phyloP scores from a whole-genome alignment of 2,113 vertebrate genomes.

The Scatophagus argus region DNA sequence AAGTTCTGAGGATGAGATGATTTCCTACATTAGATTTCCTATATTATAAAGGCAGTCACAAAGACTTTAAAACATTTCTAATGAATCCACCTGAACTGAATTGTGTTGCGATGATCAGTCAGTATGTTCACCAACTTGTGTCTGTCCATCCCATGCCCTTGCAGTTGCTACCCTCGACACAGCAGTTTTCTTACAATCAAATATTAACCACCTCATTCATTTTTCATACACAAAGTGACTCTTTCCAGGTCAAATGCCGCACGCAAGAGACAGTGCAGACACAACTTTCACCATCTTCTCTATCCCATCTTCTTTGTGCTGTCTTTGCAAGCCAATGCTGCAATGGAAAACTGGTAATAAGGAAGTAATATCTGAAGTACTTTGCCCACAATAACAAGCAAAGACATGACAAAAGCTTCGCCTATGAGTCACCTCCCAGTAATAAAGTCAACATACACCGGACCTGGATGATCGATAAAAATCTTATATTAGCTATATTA shows the following conservation, averaged over 20 bases:
- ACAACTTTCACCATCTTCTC: constrained; percentile 10
- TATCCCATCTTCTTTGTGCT: background rate
- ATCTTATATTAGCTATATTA: background rate
- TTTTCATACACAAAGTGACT: constrained; percentile 55
- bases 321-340: background rate
- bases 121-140: background rate
- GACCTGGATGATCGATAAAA: background rate
- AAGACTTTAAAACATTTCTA: background rate
- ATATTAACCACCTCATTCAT: constrained; percentile 71
- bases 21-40: background rate
- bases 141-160: background rate
- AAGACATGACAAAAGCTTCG: background rate
- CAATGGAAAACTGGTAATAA: background rate
- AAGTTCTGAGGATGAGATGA: background rate
- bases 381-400: constrained; percentile 16
- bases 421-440: background rate
- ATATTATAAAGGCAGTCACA: background rate
- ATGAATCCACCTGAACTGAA: background rate
- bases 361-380: constrained; percentile 16
- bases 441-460: constrained; percentile 18
- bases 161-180: constrained; percentile 31
- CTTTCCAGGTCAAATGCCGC: constrained; percentile 46
- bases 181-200: constrained; percentile 59
- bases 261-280: constrained; percentile 12
- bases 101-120: background rate